phyloP scores from a whole-genome alignment of 2,888 invertebrate species.

The Osmoderma eremita region DNA sequence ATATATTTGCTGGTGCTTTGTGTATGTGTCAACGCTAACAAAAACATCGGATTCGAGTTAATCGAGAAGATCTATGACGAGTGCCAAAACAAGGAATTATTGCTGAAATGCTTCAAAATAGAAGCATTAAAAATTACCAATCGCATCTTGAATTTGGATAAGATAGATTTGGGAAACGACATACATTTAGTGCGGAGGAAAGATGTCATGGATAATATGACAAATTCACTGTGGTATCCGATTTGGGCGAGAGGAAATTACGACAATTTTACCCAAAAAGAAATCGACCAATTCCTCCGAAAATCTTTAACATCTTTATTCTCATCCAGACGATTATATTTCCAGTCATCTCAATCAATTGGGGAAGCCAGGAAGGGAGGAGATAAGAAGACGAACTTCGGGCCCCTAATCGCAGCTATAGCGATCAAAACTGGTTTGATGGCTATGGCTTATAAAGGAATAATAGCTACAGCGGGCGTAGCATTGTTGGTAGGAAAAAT shows the following conservation, averaged over 20 bases:
- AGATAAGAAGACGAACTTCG: slow-evolving; percentile 74
- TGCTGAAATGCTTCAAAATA: slow-evolving; percentile 77
- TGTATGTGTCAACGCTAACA: slow-evolving; percentile 22
- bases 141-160: slow-evolving; percentile 72
- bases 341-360: slow-evolving; percentile 56
- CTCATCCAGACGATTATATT: slow-evolving; percentile 67
- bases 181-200: slow-evolving; percentile 39
- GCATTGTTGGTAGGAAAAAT: slow-evolving; percentile 82
- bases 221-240: slow-evolving; percentile 7
- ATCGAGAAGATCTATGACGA: slow-evolving; percentile 69
- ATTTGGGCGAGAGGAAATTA: slow-evolving; percentile 12
- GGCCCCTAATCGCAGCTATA: slow-evolving; percentile 74
- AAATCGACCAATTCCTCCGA: slow-evolving; percentile 70
- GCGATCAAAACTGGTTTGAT: slow-evolving; percentile 78
- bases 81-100: slow-evolving; percentile 72
- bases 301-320: slow-evolving; percentile 69
- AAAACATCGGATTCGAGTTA: slow-evolving; percentile 63
- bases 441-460: slow-evolving; percentile 78
- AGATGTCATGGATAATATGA: no score
- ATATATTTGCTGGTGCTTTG: slow-evolving; percentile 26
- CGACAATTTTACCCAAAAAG: slow-evolving; percentile 67
- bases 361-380: slow-evolving; percentile 71
- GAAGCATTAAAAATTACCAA: slow-evolving; percentile 74
- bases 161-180: slow-evolving; percentile 63
- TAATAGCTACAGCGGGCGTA: slow-evolving; percentile 81